phyloP scores from a whole-genome alignment of 2,797 vertebrate genomes.

The Dallia pectoralis region DNA sequence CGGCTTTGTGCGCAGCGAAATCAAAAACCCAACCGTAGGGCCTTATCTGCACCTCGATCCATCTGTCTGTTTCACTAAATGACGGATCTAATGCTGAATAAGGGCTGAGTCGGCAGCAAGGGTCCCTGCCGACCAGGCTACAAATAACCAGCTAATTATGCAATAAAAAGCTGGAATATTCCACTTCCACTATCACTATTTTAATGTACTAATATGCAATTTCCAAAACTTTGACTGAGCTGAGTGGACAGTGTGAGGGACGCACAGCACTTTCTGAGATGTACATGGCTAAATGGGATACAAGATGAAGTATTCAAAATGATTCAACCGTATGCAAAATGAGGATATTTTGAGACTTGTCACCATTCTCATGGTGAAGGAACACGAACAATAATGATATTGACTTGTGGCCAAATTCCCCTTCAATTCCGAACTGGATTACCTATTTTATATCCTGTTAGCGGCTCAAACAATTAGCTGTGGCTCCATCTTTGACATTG shows the following conservation, averaged over 20 bases:
- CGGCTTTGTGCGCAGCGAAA: constrained; percentile 56
- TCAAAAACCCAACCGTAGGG: constrained; percentile 69
- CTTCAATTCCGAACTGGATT: background rate
- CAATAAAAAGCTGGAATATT: no score
- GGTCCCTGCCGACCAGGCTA: background rate
- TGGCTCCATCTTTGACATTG: background rate
- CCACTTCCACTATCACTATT: no score
- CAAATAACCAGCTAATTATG: constrained; percentile 4
- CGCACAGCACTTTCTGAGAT: no score
- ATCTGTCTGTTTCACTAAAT: constrained; percentile 38
- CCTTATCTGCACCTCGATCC: constrained; percentile 68
- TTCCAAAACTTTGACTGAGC: no score
- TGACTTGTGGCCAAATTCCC: no score
- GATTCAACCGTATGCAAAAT: no score
- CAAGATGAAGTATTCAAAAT: no score
- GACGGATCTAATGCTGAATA: constrained; percentile 40
- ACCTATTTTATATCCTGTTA: background rate
- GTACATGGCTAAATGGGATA: no score
- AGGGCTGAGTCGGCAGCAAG: constrained; percentile 20
- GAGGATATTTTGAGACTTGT: no score
- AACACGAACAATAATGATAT: no score
- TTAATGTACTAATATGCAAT: background rate
- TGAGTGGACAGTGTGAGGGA: no score
- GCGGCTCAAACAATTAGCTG: constrained; percentile 34
- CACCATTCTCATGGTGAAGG: no score